phyloP scores from a whole-genome alignment of 2,888 invertebrate species.

The Epinotia demarniana region DNA sequence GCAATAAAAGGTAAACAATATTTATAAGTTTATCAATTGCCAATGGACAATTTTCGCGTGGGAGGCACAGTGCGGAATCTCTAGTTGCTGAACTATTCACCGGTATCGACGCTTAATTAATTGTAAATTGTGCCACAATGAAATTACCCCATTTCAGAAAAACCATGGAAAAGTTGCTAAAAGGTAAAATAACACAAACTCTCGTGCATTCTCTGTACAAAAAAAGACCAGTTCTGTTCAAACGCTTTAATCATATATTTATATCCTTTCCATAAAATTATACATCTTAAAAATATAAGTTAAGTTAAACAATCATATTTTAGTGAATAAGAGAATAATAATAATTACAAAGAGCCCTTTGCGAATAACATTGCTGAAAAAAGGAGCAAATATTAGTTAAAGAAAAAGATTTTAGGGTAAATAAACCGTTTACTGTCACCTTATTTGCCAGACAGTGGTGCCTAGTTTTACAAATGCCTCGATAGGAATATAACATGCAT shows the following conservation, averaged over 20 bases:
- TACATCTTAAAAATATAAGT: conserved; percentile 37
- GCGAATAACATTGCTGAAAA: conserved; percentile 35
- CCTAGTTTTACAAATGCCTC: no score
- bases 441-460: not conserved
- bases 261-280: conserved; percentile 41
- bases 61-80: no score
- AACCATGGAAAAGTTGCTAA: no score
- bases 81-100: no score
- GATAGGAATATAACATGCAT: no score
- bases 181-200: no score
- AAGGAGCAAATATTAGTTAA: not conserved
- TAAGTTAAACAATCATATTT: conserved; percentile 42
- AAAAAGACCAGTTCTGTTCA: conserved; percentile 20
- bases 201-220: not conserved
- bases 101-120: no score
- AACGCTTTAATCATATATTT: conserved; percentile 43
- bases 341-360: conserved; percentile 29
- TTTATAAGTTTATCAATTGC: no score
- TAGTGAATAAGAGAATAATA: conserved; percentile 31
- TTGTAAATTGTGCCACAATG: no score
- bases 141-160: no score
- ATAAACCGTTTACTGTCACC: not conserved
- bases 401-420: not conserved
- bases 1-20: no score
- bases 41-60: no score